Percentiles rank a stretch among this genome's conserved stretches.
Conservation (phyloP, 2,888 invertebrate species). For the Rhabditophanes sp. region DNA sequence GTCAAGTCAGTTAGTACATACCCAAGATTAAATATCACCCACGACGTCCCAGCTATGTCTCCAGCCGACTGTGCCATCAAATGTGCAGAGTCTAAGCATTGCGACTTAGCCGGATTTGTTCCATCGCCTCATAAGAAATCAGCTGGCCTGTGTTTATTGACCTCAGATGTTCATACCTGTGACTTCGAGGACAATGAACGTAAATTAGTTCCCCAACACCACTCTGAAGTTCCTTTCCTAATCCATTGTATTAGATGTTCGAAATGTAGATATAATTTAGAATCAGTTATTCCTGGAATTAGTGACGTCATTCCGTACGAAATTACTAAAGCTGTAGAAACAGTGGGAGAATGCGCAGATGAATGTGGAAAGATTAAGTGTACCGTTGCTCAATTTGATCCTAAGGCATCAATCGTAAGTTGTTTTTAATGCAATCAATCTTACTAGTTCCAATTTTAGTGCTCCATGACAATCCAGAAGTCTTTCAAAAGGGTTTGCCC, state of each 20-base stretch:
- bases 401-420: conserved; percentile 23
- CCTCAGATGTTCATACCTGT: conserved; percentile 27
- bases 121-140: conserved; percentile 30
- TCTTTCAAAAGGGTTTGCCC: conserved; percentile 15
- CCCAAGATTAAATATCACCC: conserved; percentile 36
- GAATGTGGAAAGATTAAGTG: conserved; percentile 27
- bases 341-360: conserved; percentile 34
- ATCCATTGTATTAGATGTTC: conserved; percentile 40
- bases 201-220: conserved; percentile 40
- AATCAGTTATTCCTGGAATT: conserved; percentile 18
- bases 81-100: conserved; percentile 36
- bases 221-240: conserved; percentile 35
- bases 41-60: conserved; percentile 37
- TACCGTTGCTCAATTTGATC: conserved; percentile 31
- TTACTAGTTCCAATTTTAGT: conserved; percentile 16
- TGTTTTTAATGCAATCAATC: no score
- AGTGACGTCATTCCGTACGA: no score
- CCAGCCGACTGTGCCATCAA: conserved; percentile 42
- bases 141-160: conserved; percentile 35
- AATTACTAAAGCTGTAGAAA: conserved; percentile 17
- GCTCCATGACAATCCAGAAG: conserved; percentile 24
- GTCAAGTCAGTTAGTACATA: conserved; percentile 27
- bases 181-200: no score
- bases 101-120: conserved; percentile 39
- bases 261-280: conserved; percentile 33